phyloP scores from a whole-genome alignment of 2,888 invertebrate species.

The Megastigmus dorsalis region DNA sequence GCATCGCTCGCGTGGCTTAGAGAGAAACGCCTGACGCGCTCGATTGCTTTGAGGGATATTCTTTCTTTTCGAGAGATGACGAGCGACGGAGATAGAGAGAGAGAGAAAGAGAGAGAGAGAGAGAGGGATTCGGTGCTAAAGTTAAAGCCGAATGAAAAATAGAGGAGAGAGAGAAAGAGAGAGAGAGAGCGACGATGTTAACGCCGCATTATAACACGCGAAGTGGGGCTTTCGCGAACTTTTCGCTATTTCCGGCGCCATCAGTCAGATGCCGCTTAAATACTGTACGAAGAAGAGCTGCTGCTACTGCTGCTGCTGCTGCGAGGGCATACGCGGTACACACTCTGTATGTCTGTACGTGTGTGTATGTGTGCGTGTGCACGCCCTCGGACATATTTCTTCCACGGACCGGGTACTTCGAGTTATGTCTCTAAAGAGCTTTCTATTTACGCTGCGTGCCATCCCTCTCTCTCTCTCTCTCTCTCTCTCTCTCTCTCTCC shows the following conservation, averaged over 20 bases:
- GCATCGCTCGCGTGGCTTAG: background rate
- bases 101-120: background rate
- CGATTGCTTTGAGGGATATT: too few relatives aligned
- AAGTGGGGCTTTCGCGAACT: slow-evolving; percentile 12
- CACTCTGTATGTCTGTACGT: too few relatives aligned
- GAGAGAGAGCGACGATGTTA: background rate
- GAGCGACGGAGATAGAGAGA: too few relatives aligned
- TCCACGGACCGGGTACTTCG: slow-evolving; percentile 69
- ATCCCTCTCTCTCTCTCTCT: background rate
- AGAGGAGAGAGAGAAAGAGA: too few relatives aligned
- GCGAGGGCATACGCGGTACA: too few relatives aligned
- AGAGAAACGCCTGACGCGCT: too few relatives aligned
- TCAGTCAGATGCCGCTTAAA: slow-evolving; percentile 71
- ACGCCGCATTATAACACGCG: background rate
- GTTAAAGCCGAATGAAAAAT: too few relatives aligned
- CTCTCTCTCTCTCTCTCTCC: background rate
- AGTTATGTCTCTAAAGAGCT: slow-evolving; percentile 66
- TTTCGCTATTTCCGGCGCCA: slow-evolving; percentile 72
- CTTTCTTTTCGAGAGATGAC: too few relatives aligned
- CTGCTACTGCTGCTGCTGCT: too few relatives aligned
- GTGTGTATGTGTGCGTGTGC: slow-evolving; percentile 51
- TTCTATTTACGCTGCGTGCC: slow-evolving; percentile 68
- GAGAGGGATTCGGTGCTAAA: background rate
- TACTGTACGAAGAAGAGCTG: slow-evolving; percentile 66
- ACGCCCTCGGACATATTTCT: slow-evolving; percentile 70